A percentile compares a stretch with the other conserved stretches of the same genome.
phyloP scores from a whole-genome alignment of 2,113 vertebrate species.

The Callaeas wilsoni region DNA sequence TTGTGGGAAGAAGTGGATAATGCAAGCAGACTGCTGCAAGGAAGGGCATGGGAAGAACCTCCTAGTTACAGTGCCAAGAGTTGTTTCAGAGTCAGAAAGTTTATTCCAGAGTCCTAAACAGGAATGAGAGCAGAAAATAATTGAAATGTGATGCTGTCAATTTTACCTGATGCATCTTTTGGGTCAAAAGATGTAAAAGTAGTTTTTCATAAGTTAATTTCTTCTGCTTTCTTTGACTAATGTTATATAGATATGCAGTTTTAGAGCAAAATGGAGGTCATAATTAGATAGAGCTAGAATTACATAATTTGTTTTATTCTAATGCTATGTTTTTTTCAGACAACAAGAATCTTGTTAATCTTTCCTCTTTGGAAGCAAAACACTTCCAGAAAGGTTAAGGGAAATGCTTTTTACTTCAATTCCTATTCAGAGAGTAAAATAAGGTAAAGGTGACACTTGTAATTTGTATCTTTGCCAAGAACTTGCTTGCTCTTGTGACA shows the following conservation, averaged over 20 bases:
- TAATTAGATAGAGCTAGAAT: neutral
- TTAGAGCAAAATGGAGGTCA: neutral
- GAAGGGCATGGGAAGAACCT: neutral
- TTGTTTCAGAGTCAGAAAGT: neutral
- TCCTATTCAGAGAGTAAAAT: neutral
- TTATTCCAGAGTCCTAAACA: neutral
- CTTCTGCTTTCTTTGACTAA: neutral
- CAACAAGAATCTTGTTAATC: neutral
- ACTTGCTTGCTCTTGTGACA: neutral
- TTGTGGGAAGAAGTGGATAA: constrained; percentile 29
- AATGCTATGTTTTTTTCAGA: neutral
- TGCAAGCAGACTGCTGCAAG: neutral
- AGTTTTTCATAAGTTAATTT: neutral
- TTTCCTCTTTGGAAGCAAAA: neutral
- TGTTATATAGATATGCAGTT: neutral
- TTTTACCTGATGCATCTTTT: neutral
- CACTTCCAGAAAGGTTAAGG: neutral
- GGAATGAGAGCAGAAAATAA: neutral
- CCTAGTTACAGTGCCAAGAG: neutral
- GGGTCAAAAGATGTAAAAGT: neutral
- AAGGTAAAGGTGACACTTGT: neutral
- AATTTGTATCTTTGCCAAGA: neutral
- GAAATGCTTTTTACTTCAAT: neutral
- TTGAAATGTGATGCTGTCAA: neutral
- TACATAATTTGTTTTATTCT: neutral